Conservation (phyloP, 2,113 vertebrate species). For the Neoarius graeffei region DNA sequence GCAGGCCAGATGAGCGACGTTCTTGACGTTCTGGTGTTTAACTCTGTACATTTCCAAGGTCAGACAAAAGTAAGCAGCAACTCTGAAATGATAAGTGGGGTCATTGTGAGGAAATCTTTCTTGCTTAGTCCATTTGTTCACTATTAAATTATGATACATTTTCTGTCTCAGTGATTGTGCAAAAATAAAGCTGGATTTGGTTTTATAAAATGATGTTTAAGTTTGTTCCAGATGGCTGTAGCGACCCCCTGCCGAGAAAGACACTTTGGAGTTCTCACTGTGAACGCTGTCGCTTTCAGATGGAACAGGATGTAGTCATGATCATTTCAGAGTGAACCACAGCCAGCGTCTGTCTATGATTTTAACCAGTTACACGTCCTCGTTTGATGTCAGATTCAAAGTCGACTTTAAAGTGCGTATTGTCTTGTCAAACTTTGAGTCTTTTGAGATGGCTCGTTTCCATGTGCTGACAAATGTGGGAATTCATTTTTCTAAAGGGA, state of each 20-base stretch:
- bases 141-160: background rate
- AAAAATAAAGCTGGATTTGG: background rate
- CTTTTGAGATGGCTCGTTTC: background rate
- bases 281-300: conserved; percentile 7
- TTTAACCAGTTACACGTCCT: background rate
- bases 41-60: no score
- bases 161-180: background rate
- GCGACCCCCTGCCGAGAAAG: background rate
- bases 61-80: background rate
- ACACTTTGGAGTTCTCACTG: background rate
- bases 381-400: conserved; percentile 17
- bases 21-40: no score
- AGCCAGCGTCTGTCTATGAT: conserved; percentile 15
- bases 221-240: background rate
- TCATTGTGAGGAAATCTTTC: background rate
- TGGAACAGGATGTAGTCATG: background rate
- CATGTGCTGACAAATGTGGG: conserved; percentile 51
- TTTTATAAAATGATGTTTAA: background rate
- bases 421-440: background rate
- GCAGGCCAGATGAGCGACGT: no score
- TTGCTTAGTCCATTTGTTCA: background rate
- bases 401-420: conserved; percentile 5
- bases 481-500: conserved; percentile 51
- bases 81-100: background rate
- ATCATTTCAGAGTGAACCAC: background rate